Evolutionary conservation across 2,888 invertebrate species (phyloP).

Genomic region (Zygothrica quintamaculata): DNA sequence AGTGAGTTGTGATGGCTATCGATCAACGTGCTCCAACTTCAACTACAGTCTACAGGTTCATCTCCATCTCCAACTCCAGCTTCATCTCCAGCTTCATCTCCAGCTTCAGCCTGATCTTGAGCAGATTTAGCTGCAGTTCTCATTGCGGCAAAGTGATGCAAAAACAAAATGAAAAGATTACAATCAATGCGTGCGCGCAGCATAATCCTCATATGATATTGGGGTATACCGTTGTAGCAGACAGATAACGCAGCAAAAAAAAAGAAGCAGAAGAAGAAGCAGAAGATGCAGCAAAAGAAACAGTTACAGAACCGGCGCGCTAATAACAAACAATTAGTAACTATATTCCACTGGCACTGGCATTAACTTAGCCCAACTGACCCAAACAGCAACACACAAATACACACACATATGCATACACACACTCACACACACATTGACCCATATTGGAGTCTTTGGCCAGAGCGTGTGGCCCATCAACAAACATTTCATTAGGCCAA

Average conservation of each 20-base stretch:
- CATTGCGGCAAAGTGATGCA: conserved; percentile 15
- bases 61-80: conserved; percentile 22
- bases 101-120: conserved; percentile 8
- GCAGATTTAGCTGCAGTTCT: conserved; percentile 37
- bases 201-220: conserved; percentile 47
- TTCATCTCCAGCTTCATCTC: conserved; percentile 1
- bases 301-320: conserved; percentile 69
- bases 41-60: conserved; percentile 25
- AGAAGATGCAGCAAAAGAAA: conserved; percentile 42
- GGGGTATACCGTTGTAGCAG: conserved; percentile 20
- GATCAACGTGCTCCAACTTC: conserved; percentile 56
- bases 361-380: conserved; percentile 50
- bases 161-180: conserved; percentile 44
- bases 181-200: conserved; percentile 62
- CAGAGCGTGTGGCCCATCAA: conserved; percentile 25
- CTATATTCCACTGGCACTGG: conserved; percentile 66
- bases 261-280: too few relatives aligned
- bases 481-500: conserved; percentile 44
- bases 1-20: conserved; percentile 75
- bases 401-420: too few relatives aligned
- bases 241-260: background rate
- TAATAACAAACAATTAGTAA: conserved; percentile 80
- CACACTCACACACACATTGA: conserved; percentile 34
- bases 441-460: conserved; percentile 51
- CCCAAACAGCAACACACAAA: conserved; percentile 2